phyloP scores from a whole-genome alignment of 2,888 invertebrate species.

The Allolobophora icterica region DNA sequence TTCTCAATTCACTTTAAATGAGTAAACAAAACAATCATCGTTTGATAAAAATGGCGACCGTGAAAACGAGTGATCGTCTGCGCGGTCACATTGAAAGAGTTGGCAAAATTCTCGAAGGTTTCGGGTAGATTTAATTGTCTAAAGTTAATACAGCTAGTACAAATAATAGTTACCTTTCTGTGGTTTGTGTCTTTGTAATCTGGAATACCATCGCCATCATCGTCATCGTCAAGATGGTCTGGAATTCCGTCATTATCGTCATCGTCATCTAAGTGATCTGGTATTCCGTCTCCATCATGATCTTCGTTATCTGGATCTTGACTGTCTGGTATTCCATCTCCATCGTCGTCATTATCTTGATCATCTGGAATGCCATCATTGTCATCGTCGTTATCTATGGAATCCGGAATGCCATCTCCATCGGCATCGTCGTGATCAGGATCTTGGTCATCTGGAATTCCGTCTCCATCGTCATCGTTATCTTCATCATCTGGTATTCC shows the following conservation, averaged over 20 bases:
- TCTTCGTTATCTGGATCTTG: not conserved
- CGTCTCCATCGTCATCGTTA: constrained; percentile 22
- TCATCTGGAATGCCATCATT: not conserved
- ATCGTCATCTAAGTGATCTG: constrained; percentile 49
- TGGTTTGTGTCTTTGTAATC: constrained; percentile 34
- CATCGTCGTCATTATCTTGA: constrained; percentile 31
- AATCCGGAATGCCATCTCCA: constrained; percentile 1
- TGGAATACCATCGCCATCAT: constrained; percentile 33
- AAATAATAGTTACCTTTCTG: not conserved
- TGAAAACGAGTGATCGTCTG: too few relatives aligned
- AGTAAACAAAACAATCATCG: too few relatives aligned
- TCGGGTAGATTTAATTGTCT: not conserved
- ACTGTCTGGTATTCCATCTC: constrained; percentile 47
- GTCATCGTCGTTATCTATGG: not conserved
- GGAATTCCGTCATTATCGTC: constrained; percentile 59
- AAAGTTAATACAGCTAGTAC: not conserved
- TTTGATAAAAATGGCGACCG: too few relatives aligned
- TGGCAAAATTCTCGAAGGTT: too few relatives aligned
- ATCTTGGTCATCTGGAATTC: constrained; percentile 38
- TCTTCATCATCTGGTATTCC: constrained; percentile 31
- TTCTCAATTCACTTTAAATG: too few relatives aligned
- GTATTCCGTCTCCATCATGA: constrained; percentile 7
- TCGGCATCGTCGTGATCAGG: constrained; percentile 52
- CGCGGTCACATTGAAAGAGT: too few relatives aligned
- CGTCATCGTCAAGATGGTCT: constrained; percentile 46